Evolutionary conservation across 2,113 vertebrate species (phyloP).

Genomic region (Myodes glareolus): DNA sequence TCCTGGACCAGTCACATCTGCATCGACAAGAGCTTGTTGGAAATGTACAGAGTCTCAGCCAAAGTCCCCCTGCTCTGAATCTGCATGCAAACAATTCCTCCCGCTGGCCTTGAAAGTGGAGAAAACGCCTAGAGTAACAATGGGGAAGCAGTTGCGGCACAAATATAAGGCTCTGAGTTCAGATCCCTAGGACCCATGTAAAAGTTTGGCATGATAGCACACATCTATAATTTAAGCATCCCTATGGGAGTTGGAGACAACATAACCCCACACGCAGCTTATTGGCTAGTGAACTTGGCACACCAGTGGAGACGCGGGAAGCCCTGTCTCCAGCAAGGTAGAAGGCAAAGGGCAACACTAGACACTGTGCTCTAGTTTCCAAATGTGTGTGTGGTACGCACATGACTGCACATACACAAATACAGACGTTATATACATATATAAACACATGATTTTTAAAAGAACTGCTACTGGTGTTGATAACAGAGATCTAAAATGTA

Average conservation of each 20-base stretch:
- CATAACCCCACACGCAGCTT: not conserved
- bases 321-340: not conserved
- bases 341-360: not conserved
- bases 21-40: not conserved
- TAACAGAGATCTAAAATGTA: not conserved
- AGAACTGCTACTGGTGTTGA: not conserved
- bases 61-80: not conserved
- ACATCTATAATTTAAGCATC: not conserved
- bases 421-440: too few species aligned
- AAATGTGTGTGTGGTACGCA: too few species aligned
- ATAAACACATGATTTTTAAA: too few species aligned
- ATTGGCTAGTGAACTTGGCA: not conserved
- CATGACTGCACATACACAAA: too few species aligned
- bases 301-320: not conserved
- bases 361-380: not conserved
- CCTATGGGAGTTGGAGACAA: too few species aligned
- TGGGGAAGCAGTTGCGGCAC: not conserved
- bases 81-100: not conserved
- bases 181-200: too few species aligned
- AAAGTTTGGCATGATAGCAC: not conserved
- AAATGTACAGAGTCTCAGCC: not conserved
- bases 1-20: not conserved
- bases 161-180: not conserved
- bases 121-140: not conserved
- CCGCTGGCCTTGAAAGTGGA: not conserved